Evolutionary conservation across 2,113 vertebrate genomes (phyloP), one percentile per base, ranked within the genome.

Genomic region (Pithys albifrons): DNA sequence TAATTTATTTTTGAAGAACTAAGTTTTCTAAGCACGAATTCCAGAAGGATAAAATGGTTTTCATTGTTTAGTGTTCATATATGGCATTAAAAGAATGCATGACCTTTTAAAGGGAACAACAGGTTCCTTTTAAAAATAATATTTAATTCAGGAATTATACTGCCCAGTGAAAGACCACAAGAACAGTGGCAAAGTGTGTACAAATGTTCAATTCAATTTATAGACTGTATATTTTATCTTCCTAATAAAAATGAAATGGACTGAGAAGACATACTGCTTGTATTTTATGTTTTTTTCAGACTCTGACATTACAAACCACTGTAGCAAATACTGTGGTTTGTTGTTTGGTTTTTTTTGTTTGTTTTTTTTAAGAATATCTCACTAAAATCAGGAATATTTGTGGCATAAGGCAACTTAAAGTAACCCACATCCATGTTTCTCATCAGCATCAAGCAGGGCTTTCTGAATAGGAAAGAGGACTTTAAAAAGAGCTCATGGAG

Each of bases 121-220:
- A 96, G 94, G 90, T 97, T 97, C 89, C 79, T 94, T 97, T 97
- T 96, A 70, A 97, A 95, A 97, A 78, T 92, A 95, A 43, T 94
- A 18, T 91, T 96, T 96, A 91, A 96, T 93, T 88, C 85, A 89
- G 67, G 71, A 89, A 82, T 83, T 82, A 65, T 4, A 16, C 55
- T 78, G 39, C n/a, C 33, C 75, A 61, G 59, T 59, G 79, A 85
- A 94, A 80, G 89, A 85, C 85, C 72, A 57, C 4, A 31, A 94
- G 87, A 94, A 88, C 54, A 80, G 89, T 49, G 59, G 64, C 55
- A 91, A 88, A 59, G 35, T 0, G 0, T 35, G 49, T 83, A 59
- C 23, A 25, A 80, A 93, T 35, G 41, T 55, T 94, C 54, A 29
- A 58, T 90, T 80, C 84, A 88, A 76, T 86, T 96, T 96, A 76